Conservation (phyloP, 2,797 vertebrate genomes). For the Triplophysa bombifrons region DNA sequence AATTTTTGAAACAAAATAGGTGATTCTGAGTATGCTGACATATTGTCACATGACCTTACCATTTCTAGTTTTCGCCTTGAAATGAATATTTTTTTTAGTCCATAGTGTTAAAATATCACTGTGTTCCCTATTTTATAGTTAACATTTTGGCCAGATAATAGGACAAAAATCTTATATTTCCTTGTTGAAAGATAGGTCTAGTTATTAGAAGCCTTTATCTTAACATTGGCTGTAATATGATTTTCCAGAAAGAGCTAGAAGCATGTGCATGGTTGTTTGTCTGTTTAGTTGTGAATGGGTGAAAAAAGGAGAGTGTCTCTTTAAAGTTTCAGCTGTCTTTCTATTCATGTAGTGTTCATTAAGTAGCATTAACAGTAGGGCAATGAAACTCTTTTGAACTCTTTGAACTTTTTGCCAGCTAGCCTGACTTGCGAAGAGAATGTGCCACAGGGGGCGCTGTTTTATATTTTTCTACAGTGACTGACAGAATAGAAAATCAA, state of each 20-base stretch:
- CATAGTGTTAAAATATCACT: not conserved
- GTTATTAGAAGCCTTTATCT: not conserved
- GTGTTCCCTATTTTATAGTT: not conserved
- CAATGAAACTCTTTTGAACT: not conserved
- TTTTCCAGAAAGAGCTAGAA: not conserved
- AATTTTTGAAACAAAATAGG: not conserved
- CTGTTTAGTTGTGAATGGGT: not conserved
- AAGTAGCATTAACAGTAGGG: not conserved
- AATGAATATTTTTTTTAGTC: not conserved
- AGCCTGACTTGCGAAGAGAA: not conserved
- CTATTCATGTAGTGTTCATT: not conserved
- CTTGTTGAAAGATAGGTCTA: not conserved
- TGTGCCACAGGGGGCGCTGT: conserved; percentile 72
- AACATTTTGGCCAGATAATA: not conserved
- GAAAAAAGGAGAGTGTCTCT: not conserved
- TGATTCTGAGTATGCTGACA: not conserved
- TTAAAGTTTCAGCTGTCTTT: not conserved
- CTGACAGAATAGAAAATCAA: conserved; percentile 64
- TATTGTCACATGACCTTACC: not conserved
- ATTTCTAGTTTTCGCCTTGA: not conserved
- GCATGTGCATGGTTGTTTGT: not conserved
- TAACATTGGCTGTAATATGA: not conserved
- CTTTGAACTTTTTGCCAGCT: not conserved
- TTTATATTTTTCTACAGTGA: conserved; percentile 60
- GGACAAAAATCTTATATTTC: not conserved